Evolutionary conservation across 2,797 vertebrate species (phyloP).

Genomic region (Chaunax sp.): DNA sequence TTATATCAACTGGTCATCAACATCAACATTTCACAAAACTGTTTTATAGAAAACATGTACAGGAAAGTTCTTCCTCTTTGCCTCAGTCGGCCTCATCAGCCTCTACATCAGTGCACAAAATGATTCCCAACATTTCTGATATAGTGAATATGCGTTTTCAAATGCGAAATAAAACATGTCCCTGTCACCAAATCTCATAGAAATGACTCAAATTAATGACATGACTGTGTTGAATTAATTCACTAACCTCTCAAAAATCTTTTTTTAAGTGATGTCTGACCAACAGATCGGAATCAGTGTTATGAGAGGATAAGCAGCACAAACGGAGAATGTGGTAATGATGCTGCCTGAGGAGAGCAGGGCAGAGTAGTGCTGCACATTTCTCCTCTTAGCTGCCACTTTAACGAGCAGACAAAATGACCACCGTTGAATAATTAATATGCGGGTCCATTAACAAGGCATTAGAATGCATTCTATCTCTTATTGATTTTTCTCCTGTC

Average conservation of each 20-base stretch:
- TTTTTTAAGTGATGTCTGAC: not conserved
- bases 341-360: conserved; percentile 70
- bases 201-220: not conserved
- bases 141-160: not conserved
- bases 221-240: not conserved
- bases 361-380: conserved; percentile 78
- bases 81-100: conserved; percentile 8
- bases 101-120: not conserved
- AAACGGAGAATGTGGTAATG: conserved; percentile 66
- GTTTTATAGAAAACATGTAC: too few relatives aligned
- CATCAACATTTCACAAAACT: too few relatives aligned
- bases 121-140: conserved; percentile 4
- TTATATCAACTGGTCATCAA: too few relatives aligned
- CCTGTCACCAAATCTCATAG: not conserved
- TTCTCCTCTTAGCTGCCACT: conserved; percentile 83
- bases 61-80: not conserved
- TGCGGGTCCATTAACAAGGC: conserved; percentile 87
- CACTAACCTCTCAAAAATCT: too few relatives aligned
- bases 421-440: conserved; percentile 88
- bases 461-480: conserved; percentile 87
- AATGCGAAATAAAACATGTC: not conserved
- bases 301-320: conserved; percentile 23
- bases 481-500: conserved; percentile 77
- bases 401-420: conserved; percentile 88
- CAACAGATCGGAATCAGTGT: conserved; percentile 32